A percentile compares a stretch with the other conserved stretches of the same genome.
phyloP scores from a whole-genome alignment of 2,888 invertebrate species.

The Leptura quadrifasciata region DNA sequence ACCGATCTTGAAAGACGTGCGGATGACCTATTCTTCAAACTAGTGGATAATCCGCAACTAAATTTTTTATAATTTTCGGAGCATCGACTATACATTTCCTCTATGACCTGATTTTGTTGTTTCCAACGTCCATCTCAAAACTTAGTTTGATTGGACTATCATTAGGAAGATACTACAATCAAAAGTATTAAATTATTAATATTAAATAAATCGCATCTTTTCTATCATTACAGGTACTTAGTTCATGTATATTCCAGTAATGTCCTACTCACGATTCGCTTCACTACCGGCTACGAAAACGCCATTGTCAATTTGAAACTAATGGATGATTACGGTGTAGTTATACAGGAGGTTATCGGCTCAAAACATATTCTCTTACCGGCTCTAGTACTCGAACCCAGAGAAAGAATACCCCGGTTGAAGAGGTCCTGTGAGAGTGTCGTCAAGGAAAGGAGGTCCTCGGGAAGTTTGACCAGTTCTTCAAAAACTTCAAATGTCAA shows the following conservation, averaged over 20 bases:
- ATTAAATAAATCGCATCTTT: too few species aligned
- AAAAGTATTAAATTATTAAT: too few species aligned
- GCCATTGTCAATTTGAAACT: conserved; percentile 52
- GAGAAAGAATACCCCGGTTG: not conserved
- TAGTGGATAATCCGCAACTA: too few species aligned
- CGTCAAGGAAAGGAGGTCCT: not conserved
- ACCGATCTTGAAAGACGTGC: too few species aligned
- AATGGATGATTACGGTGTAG: conserved; percentile 47
- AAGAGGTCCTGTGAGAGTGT: not conserved
- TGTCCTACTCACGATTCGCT: conserved; percentile 48
- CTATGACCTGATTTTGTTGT: too few species aligned
- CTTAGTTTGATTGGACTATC: too few species aligned
- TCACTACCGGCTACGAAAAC: conserved; percentile 48
- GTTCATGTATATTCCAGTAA: conserved; percentile 34
- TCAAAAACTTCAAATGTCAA: not conserved
- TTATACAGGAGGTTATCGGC: conserved; percentile 46
- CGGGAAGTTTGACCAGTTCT: not conserved
- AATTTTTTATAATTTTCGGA: too few species aligned
- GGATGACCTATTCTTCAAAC: too few species aligned
- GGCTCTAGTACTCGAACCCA: conserved; percentile 32
- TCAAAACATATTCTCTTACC: conserved; percentile 49
- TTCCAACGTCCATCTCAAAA: too few species aligned
- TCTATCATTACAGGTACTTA: not conserved
- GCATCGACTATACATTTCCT: too few species aligned
- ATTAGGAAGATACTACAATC: too few species aligned